Conservation (phyloP, 2,113 vertebrate genomes). For the Bufo bufo region DNA sequence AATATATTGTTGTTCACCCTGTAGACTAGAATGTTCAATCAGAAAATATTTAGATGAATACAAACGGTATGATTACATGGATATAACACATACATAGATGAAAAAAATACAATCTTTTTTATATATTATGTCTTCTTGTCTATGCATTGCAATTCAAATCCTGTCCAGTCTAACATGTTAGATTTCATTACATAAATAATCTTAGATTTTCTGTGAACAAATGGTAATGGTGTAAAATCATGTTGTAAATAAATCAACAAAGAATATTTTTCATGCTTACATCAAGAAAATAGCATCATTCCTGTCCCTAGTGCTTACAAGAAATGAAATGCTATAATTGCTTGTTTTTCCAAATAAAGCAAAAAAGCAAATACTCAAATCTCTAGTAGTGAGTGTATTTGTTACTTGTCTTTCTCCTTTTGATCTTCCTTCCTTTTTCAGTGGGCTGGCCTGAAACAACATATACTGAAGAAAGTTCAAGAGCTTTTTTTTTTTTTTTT, state of each 20-base stretch:
- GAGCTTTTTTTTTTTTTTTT: constrained; percentile 58
- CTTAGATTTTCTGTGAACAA: constrained; percentile 3
- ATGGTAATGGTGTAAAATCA: background rate
- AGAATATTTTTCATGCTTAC: constrained; percentile 42
- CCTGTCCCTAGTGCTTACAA: constrained; percentile 47
- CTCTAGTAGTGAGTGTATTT: background rate
- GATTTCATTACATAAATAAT: constrained; percentile 49
- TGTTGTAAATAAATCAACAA: background rate
- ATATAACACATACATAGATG: background rate
- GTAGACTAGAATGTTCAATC: constrained; percentile 14
- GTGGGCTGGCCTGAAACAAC: constrained; percentile 33
- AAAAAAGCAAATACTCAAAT: constrained; percentile 56
- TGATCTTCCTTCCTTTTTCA: constrained; percentile 70
- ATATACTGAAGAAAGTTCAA: constrained; percentile 62
- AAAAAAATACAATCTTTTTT: constrained; percentile 12
- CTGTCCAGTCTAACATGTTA: constrained; percentile 36
- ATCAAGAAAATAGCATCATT: constrained; percentile 53
- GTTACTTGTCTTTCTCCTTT: constrained; percentile 66
- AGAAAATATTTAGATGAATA: constrained; percentile 34
- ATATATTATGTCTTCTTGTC: constrained; percentile 23
- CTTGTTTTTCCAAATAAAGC: constrained; percentile 62
- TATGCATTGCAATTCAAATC: constrained; percentile 39
- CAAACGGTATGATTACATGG: constrained; percentile 31
- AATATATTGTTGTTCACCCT: constrained; percentile 5
- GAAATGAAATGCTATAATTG: constrained; percentile 62